Evolutionary conservation across 1,140 invertebrate genomes (phyloP).

Genomic region (Paraescarpia echinospica): DNA sequence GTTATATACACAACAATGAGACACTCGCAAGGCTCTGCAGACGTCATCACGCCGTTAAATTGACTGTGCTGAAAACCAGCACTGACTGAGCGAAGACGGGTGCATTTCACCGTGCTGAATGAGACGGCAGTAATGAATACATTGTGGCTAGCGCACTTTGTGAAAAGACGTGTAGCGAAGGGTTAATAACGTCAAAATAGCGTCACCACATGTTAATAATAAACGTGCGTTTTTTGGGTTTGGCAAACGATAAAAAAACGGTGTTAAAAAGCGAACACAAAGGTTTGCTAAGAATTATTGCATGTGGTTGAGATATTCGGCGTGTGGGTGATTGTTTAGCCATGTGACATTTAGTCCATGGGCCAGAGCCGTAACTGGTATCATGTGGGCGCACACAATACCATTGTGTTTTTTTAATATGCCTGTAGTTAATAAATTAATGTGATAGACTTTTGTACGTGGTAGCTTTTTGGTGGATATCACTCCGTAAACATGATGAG

Average conservation of each 20-base stretch:
- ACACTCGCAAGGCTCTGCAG: neutral
- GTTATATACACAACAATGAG: neutral
- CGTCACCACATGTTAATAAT: neutral
- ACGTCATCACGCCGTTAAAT: neutral
- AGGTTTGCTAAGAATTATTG: neutral
- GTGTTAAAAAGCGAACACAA: neutral
- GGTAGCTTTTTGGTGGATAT: too few species aligned
- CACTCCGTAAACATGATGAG: too few species aligned
- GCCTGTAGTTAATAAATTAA: too few species aligned
- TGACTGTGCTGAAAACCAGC: neutral
- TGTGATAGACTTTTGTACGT: too few species aligned
- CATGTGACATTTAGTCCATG: neutral
- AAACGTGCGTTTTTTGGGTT: neutral
- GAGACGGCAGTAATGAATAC: neutral
- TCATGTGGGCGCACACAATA: too few species aligned
- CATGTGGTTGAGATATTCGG: neutral
- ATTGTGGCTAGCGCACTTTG: neutral
- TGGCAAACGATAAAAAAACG: neutral
- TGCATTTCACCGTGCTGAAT: neutral
- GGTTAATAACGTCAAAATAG: neutral
- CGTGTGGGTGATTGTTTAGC: neutral
- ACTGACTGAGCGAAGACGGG: neutral
- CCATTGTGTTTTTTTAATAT: too few species aligned
- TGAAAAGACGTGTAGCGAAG: neutral
- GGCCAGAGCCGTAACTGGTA: too few species aligned